These are phyloP conservation scores for Catocala fraxini DNA, from an alignment of 2,888 invertebrate genomes.

Conservation along the genomic window DNA sequence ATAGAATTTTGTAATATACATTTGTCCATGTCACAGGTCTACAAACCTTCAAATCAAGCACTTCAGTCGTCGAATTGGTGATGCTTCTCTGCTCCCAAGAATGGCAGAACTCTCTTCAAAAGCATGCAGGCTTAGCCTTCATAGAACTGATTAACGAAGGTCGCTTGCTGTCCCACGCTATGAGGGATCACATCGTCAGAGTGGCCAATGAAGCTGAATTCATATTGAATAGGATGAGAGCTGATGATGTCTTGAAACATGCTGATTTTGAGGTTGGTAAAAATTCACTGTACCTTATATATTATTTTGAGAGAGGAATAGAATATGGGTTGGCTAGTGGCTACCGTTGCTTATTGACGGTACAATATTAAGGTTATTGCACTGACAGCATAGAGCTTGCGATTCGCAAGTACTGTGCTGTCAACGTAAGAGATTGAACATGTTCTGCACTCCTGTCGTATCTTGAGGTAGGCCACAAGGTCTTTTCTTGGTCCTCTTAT, in stretches of 20 bases:
- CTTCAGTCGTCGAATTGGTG: conserved; percentile 99
- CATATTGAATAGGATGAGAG: conserved; percentile 99
- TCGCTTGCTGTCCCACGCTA: conserved; percentile 98
- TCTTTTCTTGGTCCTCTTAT: too few relatives aligned
- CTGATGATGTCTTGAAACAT: conserved; percentile 99
- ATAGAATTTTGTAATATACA: too few relatives aligned
- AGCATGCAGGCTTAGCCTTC: conserved; percentile 99
- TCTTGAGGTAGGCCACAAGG: too few relatives aligned
- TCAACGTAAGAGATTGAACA: too few relatives aligned
- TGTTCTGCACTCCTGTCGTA: too few relatives aligned
- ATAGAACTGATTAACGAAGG: conserved; percentile 99
- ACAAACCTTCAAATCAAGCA: conserved; percentile 98
- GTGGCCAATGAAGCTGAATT: conserved; percentile 99
- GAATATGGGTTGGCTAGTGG: too few relatives aligned
- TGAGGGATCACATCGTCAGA: conserved; percentile 99
- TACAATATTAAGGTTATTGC: too few relatives aligned
- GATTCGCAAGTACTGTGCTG: too few relatives aligned
- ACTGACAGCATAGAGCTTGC: too few relatives aligned
- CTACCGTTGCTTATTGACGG: too few relatives aligned
- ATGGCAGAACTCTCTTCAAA: conserved; percentile 99
- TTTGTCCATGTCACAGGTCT: conserved; percentile 88
- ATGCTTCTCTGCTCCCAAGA: conserved; percentile 99
- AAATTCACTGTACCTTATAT: too few relatives aligned
- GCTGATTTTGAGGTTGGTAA: conserved; percentile 95
- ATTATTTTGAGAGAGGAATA: too few relatives aligned